Percentiles rank a stretch among this genome's conserved stretches.
phyloP scores from a whole-genome alignment of 2,888 invertebrate genomes.

The Thera obeliscata region DNA sequence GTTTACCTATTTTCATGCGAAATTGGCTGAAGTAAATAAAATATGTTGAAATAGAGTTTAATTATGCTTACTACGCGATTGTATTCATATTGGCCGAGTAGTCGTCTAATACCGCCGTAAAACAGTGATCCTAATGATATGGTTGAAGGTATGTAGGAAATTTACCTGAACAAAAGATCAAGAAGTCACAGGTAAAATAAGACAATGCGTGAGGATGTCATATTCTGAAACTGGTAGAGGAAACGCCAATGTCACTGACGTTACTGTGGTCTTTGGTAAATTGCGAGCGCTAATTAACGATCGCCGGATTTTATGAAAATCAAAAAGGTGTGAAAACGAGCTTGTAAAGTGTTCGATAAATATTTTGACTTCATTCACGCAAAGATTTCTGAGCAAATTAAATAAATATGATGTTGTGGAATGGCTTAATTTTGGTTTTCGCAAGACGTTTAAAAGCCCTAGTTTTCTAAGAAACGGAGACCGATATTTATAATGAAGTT shows the following conservation, averaged over 20 bases:
- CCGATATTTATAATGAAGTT: neutral
- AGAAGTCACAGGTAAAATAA: too few relatives aligned
- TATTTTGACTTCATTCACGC: constrained; percentile 59
- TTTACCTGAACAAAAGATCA: too few relatives aligned
- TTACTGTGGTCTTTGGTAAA: neutral
- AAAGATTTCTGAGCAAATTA: constrained; percentile 49
- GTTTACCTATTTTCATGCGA: neutral
- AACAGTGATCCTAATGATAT: too few relatives aligned
- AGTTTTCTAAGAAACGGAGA: neutral
- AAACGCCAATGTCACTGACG: neutral
- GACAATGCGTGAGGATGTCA: too few relatives aligned
- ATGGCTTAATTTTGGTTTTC: constrained; percentile 35
- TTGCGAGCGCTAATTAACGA: neutral
- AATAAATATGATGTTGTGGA: constrained; percentile 31
- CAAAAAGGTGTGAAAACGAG: constrained; percentile 37
- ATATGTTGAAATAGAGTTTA: too few relatives aligned
- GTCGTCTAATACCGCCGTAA: too few relatives aligned
- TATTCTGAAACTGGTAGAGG: too few relatives aligned
- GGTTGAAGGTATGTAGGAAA: too few relatives aligned
- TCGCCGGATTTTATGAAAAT: neutral
- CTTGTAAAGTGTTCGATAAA: constrained; percentile 64
- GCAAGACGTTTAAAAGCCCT: constrained; percentile 8
- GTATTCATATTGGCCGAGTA: too few relatives aligned
- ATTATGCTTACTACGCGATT: too few relatives aligned
- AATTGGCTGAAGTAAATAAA: too few relatives aligned